Percentiles rank a stretch among this genome's conserved stretches.
Evolutionary conservation across 2,797 vertebrate genomes (phyloP).

Genomic region (Taenioides sp.): DNA sequence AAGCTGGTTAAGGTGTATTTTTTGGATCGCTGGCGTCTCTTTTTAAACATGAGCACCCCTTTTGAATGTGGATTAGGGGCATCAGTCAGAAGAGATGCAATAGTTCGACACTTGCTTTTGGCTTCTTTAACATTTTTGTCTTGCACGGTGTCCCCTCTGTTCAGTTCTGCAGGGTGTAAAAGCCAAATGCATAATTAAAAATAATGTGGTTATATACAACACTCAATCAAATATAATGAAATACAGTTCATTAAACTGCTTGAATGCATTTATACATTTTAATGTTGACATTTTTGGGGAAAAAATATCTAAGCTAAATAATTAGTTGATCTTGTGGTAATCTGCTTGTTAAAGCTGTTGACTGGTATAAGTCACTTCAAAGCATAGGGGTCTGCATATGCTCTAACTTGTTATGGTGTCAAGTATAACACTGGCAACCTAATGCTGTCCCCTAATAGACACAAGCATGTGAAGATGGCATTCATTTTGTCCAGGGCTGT

Average conservation of each 20-base stretch:
- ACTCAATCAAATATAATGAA: background rate
- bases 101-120: conserved; percentile 94
- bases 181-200: conserved; percentile 29
- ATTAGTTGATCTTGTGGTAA: conserved; percentile 39
- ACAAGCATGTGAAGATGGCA: conserved; percentile 27
- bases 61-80: conserved; percentile 98
- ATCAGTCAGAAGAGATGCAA: conserved; percentile 93
- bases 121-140: conserved; percentile 97
- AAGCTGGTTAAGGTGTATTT: conserved; percentile 97
- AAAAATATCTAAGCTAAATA: conserved; percentile 12
- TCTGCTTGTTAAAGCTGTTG: conserved; percentile 41
- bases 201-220: background rate
- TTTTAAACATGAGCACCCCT: conserved; percentile 99
- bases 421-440: conserved; percentile 33
- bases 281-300: no score
- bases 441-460: conserved; percentile 34
- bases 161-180: conserved; percentile 84
- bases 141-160: conserved; percentile 88
- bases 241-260: background rate
- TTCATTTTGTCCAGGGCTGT: conserved; percentile 38
- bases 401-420: conserved; percentile 42
- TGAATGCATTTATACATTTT: no score
- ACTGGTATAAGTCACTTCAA: conserved; percentile 47
- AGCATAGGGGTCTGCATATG: conserved; percentile 25
- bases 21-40: conserved; percentile 95